Conservation (phyloP, 2,888 invertebrate genomes). For the Drosophila falleni region DNA sequence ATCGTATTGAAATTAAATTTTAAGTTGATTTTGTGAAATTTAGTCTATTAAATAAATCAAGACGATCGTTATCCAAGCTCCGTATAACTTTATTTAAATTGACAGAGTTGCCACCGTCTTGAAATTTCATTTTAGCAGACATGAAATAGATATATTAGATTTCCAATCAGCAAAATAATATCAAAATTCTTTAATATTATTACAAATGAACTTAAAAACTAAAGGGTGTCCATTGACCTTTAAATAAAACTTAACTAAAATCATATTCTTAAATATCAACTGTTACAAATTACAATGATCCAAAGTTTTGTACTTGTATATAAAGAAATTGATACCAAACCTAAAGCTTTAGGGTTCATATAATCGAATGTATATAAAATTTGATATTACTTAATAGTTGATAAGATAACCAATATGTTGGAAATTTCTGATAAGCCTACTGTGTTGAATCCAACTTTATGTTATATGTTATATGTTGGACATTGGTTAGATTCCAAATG, state of each 20-base stretch:
- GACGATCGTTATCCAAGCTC: not conserved
- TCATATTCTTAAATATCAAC: not conserved
- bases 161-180: not conserved
- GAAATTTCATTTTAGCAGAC: not conserved
- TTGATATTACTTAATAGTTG: conserved; percentile 15
- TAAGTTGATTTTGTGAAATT: too few relatives aligned
- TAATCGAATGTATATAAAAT: not conserved
- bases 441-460: not conserved
- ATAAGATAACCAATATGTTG: conserved; percentile 31
- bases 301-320: too few relatives aligned
- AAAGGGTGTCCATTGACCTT: too few relatives aligned
- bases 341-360: not conserved
- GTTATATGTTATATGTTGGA: conserved; percentile 4
- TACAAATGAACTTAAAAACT: too few relatives aligned
- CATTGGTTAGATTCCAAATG: not conserved
- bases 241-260: not conserved
- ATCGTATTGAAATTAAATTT: not conserved
- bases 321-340: not conserved
- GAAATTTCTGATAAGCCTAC: conserved; percentile 15
- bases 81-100: not conserved
- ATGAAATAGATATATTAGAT: not conserved
- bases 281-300: not conserved
- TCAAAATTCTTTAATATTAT: too few relatives aligned
- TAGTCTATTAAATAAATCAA: not conserved
- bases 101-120: not conserved